A percentile compares a stretch with the other conserved stretches of the same genome.
Conservation (phyloP, 1,140 invertebrate species). For the Solenopsis invicta region DNA sequence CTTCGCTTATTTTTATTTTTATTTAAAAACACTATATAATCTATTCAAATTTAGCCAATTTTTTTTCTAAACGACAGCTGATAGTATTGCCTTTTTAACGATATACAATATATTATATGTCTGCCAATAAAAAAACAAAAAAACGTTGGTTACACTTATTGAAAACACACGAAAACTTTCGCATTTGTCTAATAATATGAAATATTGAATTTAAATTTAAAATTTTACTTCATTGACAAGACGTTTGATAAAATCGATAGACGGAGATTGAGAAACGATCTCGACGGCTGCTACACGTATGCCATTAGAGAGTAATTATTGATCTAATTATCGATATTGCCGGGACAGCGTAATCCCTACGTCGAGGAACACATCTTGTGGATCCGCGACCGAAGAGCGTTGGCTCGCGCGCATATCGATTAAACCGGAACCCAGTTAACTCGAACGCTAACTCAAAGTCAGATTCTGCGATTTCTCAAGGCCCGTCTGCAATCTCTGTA, state of each 20-base stretch:
- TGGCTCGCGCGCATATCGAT: conserved; percentile 35
- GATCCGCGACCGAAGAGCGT: conserved; percentile 22
- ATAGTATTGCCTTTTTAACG: no score
- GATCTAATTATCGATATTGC: conserved; percentile 59
- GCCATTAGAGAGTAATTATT: conserved; percentile 31
- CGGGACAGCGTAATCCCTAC: conserved; percentile 5
- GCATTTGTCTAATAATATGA: background rate
- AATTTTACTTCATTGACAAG: background rate
- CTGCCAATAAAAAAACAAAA: no score
- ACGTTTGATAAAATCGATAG: background rate
- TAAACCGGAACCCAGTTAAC: conserved; percentile 59
- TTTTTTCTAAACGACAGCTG: no score
- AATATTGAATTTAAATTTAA: background rate
- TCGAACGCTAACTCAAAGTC: conserved; percentile 59
- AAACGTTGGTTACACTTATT: no score
- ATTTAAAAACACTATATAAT: no score
- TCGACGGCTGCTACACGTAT: background rate
- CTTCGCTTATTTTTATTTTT: no score
- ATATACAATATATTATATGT: no score
- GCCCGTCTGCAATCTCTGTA: conserved; percentile 45
- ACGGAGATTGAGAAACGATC: background rate
- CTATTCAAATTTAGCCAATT: no score
- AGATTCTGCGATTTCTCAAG: conserved; percentile 63
- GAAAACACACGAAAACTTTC: no score
- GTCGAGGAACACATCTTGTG: background rate